These are phyloP conservation scores for Sciurus niger DNA, from an alignment of 2,113 vertebrate species.

Conservation along the genomic window DNA sequence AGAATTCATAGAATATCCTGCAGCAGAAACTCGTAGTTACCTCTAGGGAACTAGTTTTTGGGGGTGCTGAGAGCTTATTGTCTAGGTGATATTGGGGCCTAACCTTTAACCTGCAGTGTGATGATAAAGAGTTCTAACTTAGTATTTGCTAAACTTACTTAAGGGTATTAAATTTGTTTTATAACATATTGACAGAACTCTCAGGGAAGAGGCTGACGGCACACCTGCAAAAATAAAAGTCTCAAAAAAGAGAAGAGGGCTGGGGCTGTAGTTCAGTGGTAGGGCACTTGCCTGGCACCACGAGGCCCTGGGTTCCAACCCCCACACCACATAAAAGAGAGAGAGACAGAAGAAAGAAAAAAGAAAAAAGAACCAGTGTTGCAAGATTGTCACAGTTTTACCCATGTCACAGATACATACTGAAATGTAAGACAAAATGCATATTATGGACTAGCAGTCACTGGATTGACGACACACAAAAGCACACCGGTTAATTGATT, in stretches of 20 bases:
- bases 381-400: not conserved
- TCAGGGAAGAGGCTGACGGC: not conserved
- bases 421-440: not conserved
- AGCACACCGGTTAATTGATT: not conserved
- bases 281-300: not conserved
- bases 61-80: not conserved
- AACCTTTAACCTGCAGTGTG: not conserved
- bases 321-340: too few relatives aligned
- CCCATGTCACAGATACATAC: not conserved
- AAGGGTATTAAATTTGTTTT: not conserved
- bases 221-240: constrained; percentile 8
- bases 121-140: not conserved
- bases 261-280: not conserved
- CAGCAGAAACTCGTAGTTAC: not conserved
- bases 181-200: not conserved
- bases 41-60: not conserved
- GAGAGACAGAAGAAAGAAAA: too few relatives aligned
- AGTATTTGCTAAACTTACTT: not conserved
- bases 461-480: not conserved
- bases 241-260: not conserved
- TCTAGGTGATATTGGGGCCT: not conserved
- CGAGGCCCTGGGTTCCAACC: not conserved
- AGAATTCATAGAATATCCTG: not conserved
- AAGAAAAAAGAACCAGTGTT: not conserved
- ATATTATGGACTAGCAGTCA: not conserved